These are phyloP conservation scores for Cyclura pinguis DNA, from an alignment of 2,797 vertebrate genomes.

Conservation along the genomic window DNA sequence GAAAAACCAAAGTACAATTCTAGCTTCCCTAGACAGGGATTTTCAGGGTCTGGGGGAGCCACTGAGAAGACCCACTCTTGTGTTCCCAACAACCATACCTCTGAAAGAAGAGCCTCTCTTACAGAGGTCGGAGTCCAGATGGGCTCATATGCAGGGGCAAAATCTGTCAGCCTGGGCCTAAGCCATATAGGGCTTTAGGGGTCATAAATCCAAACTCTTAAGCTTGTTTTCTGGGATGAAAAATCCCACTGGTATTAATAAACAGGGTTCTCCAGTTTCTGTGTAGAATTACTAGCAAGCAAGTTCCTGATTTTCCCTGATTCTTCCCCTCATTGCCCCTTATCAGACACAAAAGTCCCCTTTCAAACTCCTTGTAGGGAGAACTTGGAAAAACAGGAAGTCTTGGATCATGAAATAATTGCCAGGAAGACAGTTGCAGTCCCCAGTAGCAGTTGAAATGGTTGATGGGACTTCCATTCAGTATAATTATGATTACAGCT, in stretches of 20 bases:
- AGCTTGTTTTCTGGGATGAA: background rate
- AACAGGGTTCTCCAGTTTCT: background rate
- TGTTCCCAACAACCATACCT: too few relatives aligned
- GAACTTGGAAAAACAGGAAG: background rate
- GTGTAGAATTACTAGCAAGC: background rate
- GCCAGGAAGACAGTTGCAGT: background rate
- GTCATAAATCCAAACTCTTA: background rate
- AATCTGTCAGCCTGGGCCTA: too few relatives aligned
- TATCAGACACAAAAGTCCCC: background rate
- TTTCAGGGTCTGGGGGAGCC: too few relatives aligned
- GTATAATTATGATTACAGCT: background rate
- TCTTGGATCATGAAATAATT: background rate
- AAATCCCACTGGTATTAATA: background rate
- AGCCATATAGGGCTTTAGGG: too few relatives aligned
- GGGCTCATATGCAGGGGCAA: too few relatives aligned
- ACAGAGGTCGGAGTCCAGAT: too few relatives aligned
- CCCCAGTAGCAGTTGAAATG: background rate
- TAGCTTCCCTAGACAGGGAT: too few relatives aligned
- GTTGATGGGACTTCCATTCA: background rate
- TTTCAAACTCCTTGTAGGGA: background rate
- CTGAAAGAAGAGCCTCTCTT: too few relatives aligned
- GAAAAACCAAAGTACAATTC: too few relatives aligned
- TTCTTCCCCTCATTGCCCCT: too few relatives aligned
- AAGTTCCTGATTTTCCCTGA: background rate
- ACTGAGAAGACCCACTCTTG: too few relatives aligned